Conservation (phyloP, 2,888 invertebrate genomes). For the Sclerodermus sp. region DNA sequence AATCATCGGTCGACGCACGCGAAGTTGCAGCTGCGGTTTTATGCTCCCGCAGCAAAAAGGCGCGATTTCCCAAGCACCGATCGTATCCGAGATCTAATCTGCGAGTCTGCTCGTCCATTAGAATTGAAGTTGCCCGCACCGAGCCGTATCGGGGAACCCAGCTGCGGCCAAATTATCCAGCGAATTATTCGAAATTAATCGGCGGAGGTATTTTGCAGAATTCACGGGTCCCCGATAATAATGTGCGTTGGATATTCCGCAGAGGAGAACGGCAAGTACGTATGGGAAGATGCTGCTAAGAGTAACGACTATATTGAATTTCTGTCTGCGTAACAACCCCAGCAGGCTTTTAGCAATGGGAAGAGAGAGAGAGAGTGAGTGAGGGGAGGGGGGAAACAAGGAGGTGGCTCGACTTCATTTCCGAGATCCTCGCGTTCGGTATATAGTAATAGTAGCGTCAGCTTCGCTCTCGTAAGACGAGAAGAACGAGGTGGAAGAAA, state of each 20-base stretch:
- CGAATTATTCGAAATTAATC: too few species aligned
- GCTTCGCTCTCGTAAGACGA: conserved; percentile 9
- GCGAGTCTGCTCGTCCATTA: too few species aligned
- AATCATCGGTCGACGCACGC: too few species aligned
- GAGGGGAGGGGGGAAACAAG: conserved; percentile 7
- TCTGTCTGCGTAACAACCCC: conserved; percentile 32
- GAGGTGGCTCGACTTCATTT: conserved; percentile 27
- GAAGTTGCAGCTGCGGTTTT: too few species aligned
- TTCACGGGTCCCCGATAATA: conserved; percentile 13
- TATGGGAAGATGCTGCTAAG: conserved; percentile 19
- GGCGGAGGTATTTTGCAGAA: too few species aligned
- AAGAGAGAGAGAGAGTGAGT: conserved; percentile 13
- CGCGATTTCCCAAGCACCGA: too few species aligned
- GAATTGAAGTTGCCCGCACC: too few species aligned
- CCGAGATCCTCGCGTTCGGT: conserved; percentile 22
- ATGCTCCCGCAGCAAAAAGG: too few species aligned
- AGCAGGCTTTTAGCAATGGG: conserved; percentile 28
- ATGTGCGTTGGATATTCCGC: conserved; percentile 21
- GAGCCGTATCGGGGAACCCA: too few species aligned
- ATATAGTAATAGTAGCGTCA: conserved; percentile 13
- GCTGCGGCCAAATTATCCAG: too few species aligned
- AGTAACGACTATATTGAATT: conserved; percentile 40
- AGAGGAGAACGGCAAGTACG: conserved; percentile 16
- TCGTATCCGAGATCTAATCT: too few species aligned
- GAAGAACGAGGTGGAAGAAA: conserved; percentile 3